A percentile compares a stretch with the other conserved stretches of the same genome.
These are phyloP conservation scores for Rhimphoctona megacephalus DNA, from an alignment of 2,888 invertebrate genomes.

Conservation along the genomic window DNA sequence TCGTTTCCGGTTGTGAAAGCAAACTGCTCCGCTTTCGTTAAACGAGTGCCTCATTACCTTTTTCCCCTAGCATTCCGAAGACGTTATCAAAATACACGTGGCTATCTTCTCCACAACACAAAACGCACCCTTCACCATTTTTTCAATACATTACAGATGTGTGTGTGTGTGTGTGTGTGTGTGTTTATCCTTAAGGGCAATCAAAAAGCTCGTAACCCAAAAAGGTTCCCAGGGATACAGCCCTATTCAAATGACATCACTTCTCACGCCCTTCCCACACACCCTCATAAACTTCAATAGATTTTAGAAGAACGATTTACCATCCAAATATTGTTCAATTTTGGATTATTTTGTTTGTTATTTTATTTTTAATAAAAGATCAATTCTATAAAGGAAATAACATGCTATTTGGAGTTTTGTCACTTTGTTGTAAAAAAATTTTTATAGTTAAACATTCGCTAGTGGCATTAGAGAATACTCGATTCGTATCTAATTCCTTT, in stretches of 20 bases:
- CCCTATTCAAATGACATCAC: not conserved
- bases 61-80: slow-evolving; percentile 20
- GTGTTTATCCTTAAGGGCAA: not conserved
- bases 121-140: slow-evolving; percentile 14
- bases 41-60: slow-evolving; percentile 61
- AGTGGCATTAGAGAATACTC: not conserved
- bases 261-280: not conserved
- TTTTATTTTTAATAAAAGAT: not conserved
- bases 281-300: no score
- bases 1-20: slow-evolving; percentile 63
- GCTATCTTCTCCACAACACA: not conserved
- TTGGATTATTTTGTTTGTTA: not conserved
- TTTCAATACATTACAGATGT: not conserved
- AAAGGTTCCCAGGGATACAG: not conserved
- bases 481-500: not conserved
- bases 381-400: not conserved
- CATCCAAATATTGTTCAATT: not conserved
- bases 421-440: not conserved
- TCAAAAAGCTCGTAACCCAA: not conserved
- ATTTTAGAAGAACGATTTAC: not conserved
- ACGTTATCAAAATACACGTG: slow-evolving; percentile 42
- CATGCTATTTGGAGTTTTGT: not conserved
- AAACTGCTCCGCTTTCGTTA: slow-evolving; percentile 51
- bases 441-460: not conserved
- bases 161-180: not conserved